Base-by-base conservation (phyloP, 2,888 invertebrate species). In the Schrankia costaestrigalis region DNA sequence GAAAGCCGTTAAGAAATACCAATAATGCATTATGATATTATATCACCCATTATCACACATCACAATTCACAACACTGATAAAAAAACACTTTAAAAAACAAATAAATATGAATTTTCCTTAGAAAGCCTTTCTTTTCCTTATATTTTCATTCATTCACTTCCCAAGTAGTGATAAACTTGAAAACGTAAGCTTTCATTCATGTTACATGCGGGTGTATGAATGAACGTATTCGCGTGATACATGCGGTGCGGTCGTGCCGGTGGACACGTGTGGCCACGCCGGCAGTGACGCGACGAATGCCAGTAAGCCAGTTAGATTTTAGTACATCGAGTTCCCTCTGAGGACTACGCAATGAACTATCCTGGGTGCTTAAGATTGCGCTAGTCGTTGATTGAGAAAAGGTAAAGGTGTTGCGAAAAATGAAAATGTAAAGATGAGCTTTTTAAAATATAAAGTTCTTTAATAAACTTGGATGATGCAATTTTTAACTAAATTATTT, bases 261-360 rank as follows among this genome's bases (percentile, higher is more conserved):
- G 2, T 5, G 12, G 23, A 31, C 36, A 46, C 65, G 67, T 63
- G 61, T 47, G 59, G 38, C 23, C 63, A 26, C 52, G 53, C 40
- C 69, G 71, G 55, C 59, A 28, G 36, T 41, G 50, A 56, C 63
- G 58, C 71, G 63, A 45, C 63, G 64, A 78, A 77, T 78, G 76
- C 30, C 42, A 35, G 37, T 21, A 27, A n/a, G 35, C n/a, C n/a
- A n/a, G n/a, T n/a, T n/a, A n/a, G n/a, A n/a, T n/a, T n/a, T n/a
- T n/a, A 26, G 35, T 17, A 11, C 17, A 45, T 46, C 30, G 44
- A 41, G 38, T 42, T 43, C 46, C 52, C 45, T 35, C 51, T 43
- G 50, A 55, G 57, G 58, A 63, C 59, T 54, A 54, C 48, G 49
- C 49, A 56, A 35, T 52, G 55, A 44, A 47, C 57, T 50, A 46